phyloP scores from a whole-genome alignment of 2,797 vertebrate genomes.

The Lepilemur ruficaudatus region DNA sequence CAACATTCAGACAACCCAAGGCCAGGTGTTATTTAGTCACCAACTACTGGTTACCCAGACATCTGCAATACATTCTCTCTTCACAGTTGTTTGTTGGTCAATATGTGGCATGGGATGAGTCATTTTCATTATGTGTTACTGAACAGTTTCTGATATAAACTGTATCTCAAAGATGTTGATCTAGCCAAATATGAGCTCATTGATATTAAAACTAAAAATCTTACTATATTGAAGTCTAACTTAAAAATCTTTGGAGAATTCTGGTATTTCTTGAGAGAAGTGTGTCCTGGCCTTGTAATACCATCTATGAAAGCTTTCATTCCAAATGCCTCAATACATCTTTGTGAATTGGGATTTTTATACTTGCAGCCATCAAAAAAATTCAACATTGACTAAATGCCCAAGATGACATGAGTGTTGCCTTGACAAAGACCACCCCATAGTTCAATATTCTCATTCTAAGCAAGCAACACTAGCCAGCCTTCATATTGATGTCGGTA shows the following conservation, averaged over 20 bases:
- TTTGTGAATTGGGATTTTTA: constrained; percentile 15
- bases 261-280: constrained; percentile 42
- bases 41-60: background rate
- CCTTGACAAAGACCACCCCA: constrained; percentile 25
- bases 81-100: constrained; percentile 15
- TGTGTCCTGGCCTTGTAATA: background rate
- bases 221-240: background rate
- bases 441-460: background rate
- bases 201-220: constrained; percentile 47
- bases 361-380: background rate
- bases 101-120: constrained; percentile 27
- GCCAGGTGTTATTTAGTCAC: background rate
- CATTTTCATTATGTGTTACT: constrained; percentile 38
- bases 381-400: constrained; percentile 19
- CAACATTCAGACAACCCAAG: background rate
- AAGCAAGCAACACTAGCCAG: background rate
- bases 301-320: background rate
- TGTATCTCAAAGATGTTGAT: constrained; percentile 29
- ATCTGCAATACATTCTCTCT: constrained; percentile 25
- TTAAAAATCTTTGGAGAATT: constrained; percentile 31
- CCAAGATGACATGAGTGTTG: background rate
- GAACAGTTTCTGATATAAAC: constrained; percentile 44
- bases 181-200: constrained; percentile 66
- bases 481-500: background rate
- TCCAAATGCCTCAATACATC: background rate